phyloP scores from a whole-genome alignment of 2,888 invertebrate species.

The Drosophila suboccidentalis region DNA sequence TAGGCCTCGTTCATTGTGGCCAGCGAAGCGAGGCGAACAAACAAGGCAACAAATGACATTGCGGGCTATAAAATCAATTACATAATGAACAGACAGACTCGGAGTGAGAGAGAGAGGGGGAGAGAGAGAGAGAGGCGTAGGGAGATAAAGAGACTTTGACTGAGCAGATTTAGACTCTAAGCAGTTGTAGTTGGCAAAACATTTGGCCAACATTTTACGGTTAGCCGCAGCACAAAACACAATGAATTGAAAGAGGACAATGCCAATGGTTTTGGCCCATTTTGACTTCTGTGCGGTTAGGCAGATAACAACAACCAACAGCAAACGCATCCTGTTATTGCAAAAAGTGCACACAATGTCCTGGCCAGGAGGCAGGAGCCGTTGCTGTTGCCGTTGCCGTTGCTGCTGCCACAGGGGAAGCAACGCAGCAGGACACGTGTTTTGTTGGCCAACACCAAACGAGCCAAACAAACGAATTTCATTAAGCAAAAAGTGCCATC shows the following conservation, averaged over 20 bases:
- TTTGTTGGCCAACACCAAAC: constrained; percentile 21
- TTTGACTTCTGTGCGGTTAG: constrained; percentile 80
- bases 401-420: constrained; percentile 48
- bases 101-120: not conserved
- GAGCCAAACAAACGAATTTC: constrained; percentile 51
- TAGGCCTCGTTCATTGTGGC: constrained; percentile 52
- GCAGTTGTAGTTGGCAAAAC: constrained; percentile 47
- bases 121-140: constrained; percentile 1
- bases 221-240: constrained; percentile 37
- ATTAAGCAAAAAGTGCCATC: constrained; percentile 55
- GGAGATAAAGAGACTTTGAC: not conserved
- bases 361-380: constrained; percentile 25
- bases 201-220: constrained; percentile 46
- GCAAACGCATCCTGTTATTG: constrained; percentile 51
- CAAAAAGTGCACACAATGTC: constrained; percentile 31
- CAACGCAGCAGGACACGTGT: constrained; percentile 70
- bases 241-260: constrained; percentile 25
- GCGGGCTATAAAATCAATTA: constrained; percentile 76
- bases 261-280: constrained; percentile 49
- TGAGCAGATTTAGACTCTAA: constrained; percentile 6
- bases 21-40: constrained; percentile 48
- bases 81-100: constrained; percentile 66
- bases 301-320: constrained; percentile 25
- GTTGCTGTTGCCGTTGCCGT: constrained; percentile 29
- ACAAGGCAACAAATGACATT: constrained; percentile 48